Base-by-base conservation (phyloP, 2,888 invertebrate genomes). In the Physocephala rufipes region DNA sequence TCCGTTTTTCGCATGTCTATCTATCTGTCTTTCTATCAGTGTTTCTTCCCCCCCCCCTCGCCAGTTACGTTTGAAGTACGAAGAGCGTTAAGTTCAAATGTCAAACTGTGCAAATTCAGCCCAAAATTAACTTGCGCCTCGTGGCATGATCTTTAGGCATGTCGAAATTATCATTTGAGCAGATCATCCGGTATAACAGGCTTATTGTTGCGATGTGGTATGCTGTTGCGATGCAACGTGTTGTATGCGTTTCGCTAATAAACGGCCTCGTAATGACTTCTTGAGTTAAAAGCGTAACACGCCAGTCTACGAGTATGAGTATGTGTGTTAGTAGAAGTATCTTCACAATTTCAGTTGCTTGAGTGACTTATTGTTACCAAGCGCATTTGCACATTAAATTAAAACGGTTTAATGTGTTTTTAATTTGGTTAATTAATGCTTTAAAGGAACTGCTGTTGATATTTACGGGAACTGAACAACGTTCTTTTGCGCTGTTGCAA, bases 1-100 rank as follows among this genome's bases (percentile, higher is more conserved):
- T 36, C 36, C 36, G 16, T 49, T 15, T 3, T 19, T 49, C 12
- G 49, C 45, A 45, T 45, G 45, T n/a, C n/a, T n/a, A n/a, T 12
- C 45, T 9, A 45, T 15, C 45, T 12, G 45, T 15, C 9, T 45
- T 45, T 45, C 15, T 45, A 12, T 15, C 45, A 45, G 45, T 45
- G 45, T 45, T 13, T 13, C 55, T 55, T n/a, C 62, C n/a, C 30
- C 13, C 5, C 59, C 16, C 12, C 16, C 36, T 21, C 63, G 16
- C 43, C 45, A 12, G 21, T 24, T 5, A 4, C 26, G n/a, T 16
- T 53, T 47, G 43, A 9, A 4, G 9, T 36, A 9, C 36, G 36
- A 36, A 36, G 19, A 19, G n/a, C 45, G 16, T 65, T 7, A 70
- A 70, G 70, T 70, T 70, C 70, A 70, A 70, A 70, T 49, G 70